Evolutionary conservation across 2,888 invertebrate species (phyloP), one percentile per base, ranked within the genome.

Genomic region (Ophion ventricosus): DNA sequence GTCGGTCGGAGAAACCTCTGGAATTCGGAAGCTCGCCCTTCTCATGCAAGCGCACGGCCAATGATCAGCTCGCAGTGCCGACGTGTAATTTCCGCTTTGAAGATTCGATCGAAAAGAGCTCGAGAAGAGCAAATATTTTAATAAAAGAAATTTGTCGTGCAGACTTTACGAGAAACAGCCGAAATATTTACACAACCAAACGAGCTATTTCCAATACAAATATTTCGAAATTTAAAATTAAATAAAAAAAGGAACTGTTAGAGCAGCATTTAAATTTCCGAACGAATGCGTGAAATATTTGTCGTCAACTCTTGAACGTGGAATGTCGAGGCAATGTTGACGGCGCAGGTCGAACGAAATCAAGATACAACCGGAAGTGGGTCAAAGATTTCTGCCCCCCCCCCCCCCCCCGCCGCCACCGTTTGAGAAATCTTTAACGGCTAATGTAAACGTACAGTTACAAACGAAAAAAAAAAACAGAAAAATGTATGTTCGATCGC

Each of bases 31-130:
- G 14, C 3, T 3, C 4, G 14, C 11, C 11, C 17, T 49, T 14
- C 17, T 0, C 35, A 35, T 35, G 35, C 35, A 4, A 17, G 49
- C 67, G 43, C 40, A 20, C 20, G 67, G 25, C 14, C 67, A n/a
- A 29, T 29, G 8, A 0, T 64, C 35, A 8, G 7, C 8, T 35
- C 29, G 40, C 29, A 17, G 64, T 64, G 49, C 43, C 56, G 54
- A 63, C 67, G 63, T 69, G 40, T 49, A 76, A 77, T 81, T 83
- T 84, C 72, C 76, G 59, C 57, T 75, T 81, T 25, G 64, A 23
- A 49, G 69, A n/a, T 74, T 74, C 54, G 74, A 79, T 69, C 56
- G 43, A 49, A 17, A 17, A 3, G 56, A 59, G n/a, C 54, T 54
- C 29, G 54, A n/a, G n/a, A 72, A 20, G 57, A 35, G 26, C 14